Conservation (phyloP, 2,888 invertebrate genomes). For the Brachypterus glaber region DNA sequence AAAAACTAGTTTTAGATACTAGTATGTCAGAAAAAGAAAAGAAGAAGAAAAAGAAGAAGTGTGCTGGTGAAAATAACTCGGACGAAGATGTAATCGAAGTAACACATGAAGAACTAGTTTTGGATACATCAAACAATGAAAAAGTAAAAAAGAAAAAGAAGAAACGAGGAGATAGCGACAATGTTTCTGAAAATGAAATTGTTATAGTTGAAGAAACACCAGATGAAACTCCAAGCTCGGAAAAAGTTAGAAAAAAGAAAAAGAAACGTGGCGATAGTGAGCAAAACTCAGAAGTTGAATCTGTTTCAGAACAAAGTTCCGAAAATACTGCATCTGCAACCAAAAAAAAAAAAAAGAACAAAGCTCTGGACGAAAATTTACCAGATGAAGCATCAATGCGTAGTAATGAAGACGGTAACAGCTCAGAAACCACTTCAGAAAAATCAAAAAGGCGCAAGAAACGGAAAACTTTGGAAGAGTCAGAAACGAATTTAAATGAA, state of each 20-base stretch:
- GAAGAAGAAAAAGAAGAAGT: constrained; percentile 13
- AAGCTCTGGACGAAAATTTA: too few relatives aligned
- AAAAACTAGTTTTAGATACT: constrained; percentile 10
- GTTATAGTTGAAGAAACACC: neutral
- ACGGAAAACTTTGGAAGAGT: too few relatives aligned
- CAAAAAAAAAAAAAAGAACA: too few relatives aligned
- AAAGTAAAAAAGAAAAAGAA: constrained; percentile 13
- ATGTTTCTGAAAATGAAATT: constrained; percentile 6
- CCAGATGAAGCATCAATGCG: too few relatives aligned
- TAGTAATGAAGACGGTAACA: too few relatives aligned
- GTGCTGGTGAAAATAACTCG: constrained; percentile 7
- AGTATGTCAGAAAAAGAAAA: constrained; percentile 11
- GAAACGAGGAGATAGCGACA: constrained; percentile 6
- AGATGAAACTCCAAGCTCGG: constrained; percentile 1
- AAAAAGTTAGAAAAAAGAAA: constrained; percentile 1
- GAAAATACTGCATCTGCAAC: too few relatives aligned
- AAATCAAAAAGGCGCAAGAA: too few relatives aligned
- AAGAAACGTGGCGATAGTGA: constrained; percentile 3
- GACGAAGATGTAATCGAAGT: constrained; percentile 5
- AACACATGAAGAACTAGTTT: constrained; percentile 6
- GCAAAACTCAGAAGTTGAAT: too few relatives aligned
- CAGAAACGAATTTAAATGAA: too few relatives aligned
- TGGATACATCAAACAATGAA: constrained; percentile 11
- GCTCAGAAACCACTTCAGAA: too few relatives aligned
- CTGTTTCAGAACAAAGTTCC: too few relatives aligned